These are phyloP conservation scores for Ecdyonurus torrentis DNA, from an alignment of 2,888 invertebrate genomes.

Conservation along the genomic window DNA sequence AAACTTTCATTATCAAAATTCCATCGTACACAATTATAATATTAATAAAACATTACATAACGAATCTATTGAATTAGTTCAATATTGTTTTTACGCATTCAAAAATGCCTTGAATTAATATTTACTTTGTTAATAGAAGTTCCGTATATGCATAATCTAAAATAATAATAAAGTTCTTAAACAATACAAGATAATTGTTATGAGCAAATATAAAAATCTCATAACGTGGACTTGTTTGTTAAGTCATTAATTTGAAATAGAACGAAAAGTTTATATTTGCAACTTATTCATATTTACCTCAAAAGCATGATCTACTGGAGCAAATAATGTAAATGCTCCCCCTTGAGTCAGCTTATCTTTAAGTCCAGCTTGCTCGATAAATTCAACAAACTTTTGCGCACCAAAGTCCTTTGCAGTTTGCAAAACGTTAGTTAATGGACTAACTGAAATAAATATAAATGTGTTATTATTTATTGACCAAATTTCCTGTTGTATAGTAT, in stretches of 20 bases:
- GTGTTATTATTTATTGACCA: too few relatives aligned
- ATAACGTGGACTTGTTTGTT: not conserved
- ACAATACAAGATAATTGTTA: not conserved
- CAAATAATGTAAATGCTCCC: constrained; percentile 30
- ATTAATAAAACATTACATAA: too few relatives aligned
- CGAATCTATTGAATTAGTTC: too few relatives aligned
- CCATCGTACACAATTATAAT: too few relatives aligned
- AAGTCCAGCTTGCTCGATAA: constrained; percentile 26
- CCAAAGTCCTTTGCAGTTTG: constrained; percentile 28
- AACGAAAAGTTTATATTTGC: not conserved
- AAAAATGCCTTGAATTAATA: too few relatives aligned
- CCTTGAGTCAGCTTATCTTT: constrained; percentile 22
- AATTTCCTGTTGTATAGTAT: too few relatives aligned
- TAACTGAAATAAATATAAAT: too few relatives aligned
- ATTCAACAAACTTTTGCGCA: constrained; percentile 27
- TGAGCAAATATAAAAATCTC: not conserved
- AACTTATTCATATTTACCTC: constrained; percentile 21
- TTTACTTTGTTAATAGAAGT: too few relatives aligned
- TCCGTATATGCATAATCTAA: too few relatives aligned
- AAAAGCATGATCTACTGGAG: constrained; percentile 30
- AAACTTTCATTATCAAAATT: too few relatives aligned
- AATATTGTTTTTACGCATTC: too few relatives aligned
- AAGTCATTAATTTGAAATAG: not conserved
- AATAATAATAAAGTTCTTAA: too few relatives aligned
- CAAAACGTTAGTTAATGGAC: constrained; percentile 27